Base-by-base conservation (phyloP, 2,797 vertebrate species). In the Ceryle rudis region DNA sequence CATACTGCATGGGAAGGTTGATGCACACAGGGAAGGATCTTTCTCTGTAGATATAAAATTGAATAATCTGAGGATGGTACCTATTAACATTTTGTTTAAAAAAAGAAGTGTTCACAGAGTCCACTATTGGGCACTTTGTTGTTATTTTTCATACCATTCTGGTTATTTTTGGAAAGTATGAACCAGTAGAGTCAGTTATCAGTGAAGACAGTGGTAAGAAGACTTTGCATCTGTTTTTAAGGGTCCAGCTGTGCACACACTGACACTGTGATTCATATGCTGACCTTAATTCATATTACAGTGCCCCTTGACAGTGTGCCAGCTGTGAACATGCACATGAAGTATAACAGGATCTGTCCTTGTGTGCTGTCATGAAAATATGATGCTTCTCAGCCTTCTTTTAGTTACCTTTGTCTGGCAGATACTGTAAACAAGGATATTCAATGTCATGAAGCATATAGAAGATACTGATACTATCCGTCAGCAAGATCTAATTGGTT, bases 251-350 rank as follows among this genome's bases (percentile, higher is more conserved):
- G 82, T 86, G 82, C 55, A 7, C 57, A 58, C 62, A 33, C 19
- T 70, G 90, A 91, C 82, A 57, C 31, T 33, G 70, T 93, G 88
- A 85, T 93, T 86, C 86, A 74, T 85, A 46, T 70, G 41, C 82
- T 94, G 91, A 96, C 88, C 88, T 94, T 92, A 94, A 95, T 92
- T 93, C 78, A 49, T 78, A 87, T 67, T 95, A 86, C 93, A 90
- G 44, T 90, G 83, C 67, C 83, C 93, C 77, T 91, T 96, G 88
- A 93, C 51, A 57, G 73, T 54, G 47, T 93, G 86, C 90, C 78
- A 91, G 77, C 87, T 93, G 93, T 64, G 88, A 95, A 70, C 87
- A 94, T 35, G 80, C 11, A 57, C 80, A 23, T 78, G 71, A 67
- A 89, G 62, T 80, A 28, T 81, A 92, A 89, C 89, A 89, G 64